Evolutionary conservation across 2,113 vertebrate genomes (phyloP).

Genomic region (Seriola rivoliana): DNA sequence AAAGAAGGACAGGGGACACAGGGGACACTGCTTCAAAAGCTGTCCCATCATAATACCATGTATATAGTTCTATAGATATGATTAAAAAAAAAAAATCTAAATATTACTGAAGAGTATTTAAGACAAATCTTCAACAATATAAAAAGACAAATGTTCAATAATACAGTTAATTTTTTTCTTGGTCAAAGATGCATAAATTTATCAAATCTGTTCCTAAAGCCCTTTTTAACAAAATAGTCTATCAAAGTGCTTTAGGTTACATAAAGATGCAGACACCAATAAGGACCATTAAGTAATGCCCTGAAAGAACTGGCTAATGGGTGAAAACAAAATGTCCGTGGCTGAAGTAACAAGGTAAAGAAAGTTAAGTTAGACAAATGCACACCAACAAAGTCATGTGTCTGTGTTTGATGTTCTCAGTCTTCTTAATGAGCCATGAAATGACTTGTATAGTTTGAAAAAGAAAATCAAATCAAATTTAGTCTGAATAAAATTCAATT

Average conservation of each 20-base stretch:
- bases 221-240: conserved; percentile 67
- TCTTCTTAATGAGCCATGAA: conserved; percentile 15
- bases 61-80: conserved; percentile 35
- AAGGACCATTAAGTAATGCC: conserved; percentile 24
- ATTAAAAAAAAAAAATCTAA: conserved; percentile 40
- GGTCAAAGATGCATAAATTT: conserved; percentile 59
- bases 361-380: conserved; percentile 41
- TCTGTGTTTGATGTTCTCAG: conserved; percentile 26
- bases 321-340: conserved; percentile 31
- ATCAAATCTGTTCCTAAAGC: conserved; percentile 63
- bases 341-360: conserved; percentile 34
- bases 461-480: conserved; percentile 27
- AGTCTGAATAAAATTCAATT: conserved; percentile 20
- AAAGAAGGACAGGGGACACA: conserved; percentile 24
- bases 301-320: conserved; percentile 18
- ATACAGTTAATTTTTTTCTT: conserved; percentile 33
- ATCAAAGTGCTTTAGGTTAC: conserved; percentile 69
- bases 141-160: conserved; percentile 53
- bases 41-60: conserved; percentile 27
- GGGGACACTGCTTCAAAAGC: conserved; percentile 43
- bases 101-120: conserved; percentile 58
- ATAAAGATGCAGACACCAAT: conserved; percentile 27
- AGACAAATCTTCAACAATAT: conserved; percentile 52
- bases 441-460: background rate
- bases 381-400: conserved; percentile 17